Evolutionary conservation across 2,113 vertebrate genomes (phyloP).

Genomic region (Chaetura pelagica): DNA sequence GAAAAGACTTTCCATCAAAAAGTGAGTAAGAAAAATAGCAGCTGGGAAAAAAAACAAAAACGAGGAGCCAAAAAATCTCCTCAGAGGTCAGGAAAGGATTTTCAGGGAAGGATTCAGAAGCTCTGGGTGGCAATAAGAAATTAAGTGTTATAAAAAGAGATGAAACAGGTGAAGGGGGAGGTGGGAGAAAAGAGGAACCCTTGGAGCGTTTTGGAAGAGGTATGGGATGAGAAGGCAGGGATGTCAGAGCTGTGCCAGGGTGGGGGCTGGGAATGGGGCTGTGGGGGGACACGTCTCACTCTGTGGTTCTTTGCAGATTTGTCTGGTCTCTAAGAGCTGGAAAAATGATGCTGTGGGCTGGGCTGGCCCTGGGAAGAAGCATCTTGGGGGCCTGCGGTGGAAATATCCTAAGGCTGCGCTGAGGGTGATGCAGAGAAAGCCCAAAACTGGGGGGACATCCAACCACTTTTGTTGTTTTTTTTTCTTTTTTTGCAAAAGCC

Average conservation of each 20-base stretch:
- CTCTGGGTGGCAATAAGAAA: not conserved
- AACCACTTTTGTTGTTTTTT: not conserved
- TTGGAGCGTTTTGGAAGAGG: not conserved
- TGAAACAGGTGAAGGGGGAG: not conserved
- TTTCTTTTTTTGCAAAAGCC: not conserved
- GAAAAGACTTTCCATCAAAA: conserved; percentile 64
- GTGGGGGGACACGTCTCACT: not conserved
- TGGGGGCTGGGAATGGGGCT: accelerated
- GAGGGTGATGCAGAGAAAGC: not conserved
- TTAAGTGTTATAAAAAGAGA: not conserved
- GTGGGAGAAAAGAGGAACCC: not conserved
- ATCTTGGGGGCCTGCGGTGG: not conserved
- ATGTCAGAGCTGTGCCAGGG: not conserved
- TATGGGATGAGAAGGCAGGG: not conserved
- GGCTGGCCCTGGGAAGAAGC: not conserved
- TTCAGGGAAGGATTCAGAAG: not conserved
- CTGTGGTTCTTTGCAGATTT: conserved; percentile 47
- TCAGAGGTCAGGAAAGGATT: not conserved
- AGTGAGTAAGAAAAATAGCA: conserved; percentile 59
- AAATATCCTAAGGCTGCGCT: not conserved
- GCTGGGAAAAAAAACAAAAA: not conserved
- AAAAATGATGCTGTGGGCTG: not conserved
- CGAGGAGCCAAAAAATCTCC: not conserved
- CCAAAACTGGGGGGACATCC: accelerated
- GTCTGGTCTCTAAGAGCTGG: not conserved